Base-by-base conservation (phyloP, 2,888 invertebrate genomes). In the Pemphredon lugubris region DNA sequence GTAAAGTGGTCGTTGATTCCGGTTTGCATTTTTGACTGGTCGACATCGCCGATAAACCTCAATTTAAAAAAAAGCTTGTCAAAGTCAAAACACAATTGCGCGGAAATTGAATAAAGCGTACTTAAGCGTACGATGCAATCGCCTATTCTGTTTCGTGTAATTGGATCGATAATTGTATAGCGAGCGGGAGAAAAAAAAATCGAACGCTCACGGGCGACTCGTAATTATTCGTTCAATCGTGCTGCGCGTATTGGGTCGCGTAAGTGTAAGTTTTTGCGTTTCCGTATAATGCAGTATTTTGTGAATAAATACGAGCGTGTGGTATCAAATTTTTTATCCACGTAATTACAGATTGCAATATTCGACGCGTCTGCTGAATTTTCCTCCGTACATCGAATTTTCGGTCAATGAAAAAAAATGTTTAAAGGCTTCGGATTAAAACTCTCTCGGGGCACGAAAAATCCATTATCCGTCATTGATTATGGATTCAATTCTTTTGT, bases 151-250 rank as follows among this genome's bases (percentile, higher is more conserved):
- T 57, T 45, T 37, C 71, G 23, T 21, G 65, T 65, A 60, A 70
- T 71, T 73, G 70, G 59, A 73, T 70, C 71, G 73, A 71, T 71
- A 71, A 70, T 66, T 73, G 71, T 57, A 57, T 32, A 65, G 47
- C 55, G 73, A 57, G 60, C 37, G 45, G 37, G 50, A 59, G 71
- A 70, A 64, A 16, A 13, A 11, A 13, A 34, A 11, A 70, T 32
- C 48, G 50, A 50, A 30, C 45, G 18, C 69, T 59, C 39, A 61
- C 66, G 51, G 55, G 16, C 45, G 45, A 18, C 2, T 32, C 37
- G 69, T 53, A 72, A 72, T 69, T 72, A 69, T 70, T 65, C 64
- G 20, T 37, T 50, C 34, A 47, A 39, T n/a, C 50, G 26, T 37
- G 60, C 50, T 65, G 26, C 26, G 26, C 7, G 26, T 26, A 26